These are phyloP conservation scores for Camponotus vicinus DNA, from an alignment of 1,140 invertebrate genomes.

Conservation along the genomic window DNA sequence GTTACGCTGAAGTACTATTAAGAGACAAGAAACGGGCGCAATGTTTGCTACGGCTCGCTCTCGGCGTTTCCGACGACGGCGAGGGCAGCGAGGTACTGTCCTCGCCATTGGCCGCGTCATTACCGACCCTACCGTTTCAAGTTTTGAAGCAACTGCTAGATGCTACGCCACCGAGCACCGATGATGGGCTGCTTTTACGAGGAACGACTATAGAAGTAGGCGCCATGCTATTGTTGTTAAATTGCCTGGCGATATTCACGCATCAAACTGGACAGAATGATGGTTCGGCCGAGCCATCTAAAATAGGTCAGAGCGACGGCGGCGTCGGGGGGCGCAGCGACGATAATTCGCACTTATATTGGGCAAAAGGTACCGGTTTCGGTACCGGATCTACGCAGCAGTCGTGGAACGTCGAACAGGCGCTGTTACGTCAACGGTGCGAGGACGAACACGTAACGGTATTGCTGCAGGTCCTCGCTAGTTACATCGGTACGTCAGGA, in stretches of 20 bases:
- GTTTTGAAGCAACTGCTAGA: conserved; percentile 94
- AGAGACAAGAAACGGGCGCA: conserved; percentile 94
- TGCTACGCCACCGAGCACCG: conserved; percentile 91
- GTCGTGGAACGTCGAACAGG: conserved; percentile 98
- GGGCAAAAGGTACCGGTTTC: conserved; percentile 98
- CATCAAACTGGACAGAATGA: conserved; percentile 89
- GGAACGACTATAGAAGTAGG: conserved; percentile 93
- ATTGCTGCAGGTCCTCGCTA: conserved; percentile 92
- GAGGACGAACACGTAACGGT: conserved; percentile 97
- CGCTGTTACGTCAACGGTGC: conserved; percentile 93
- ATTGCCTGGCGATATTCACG: conserved; percentile 95
- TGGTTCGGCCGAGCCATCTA: conserved; percentile 62
- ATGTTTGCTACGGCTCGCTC: conserved; percentile 93
- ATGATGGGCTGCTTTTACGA: conserved; percentile 93
- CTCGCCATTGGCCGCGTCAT: conserved; percentile 90
- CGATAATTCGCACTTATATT: conserved; percentile 95
- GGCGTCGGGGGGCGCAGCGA: conserved; percentile 84
- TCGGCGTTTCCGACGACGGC: conserved; percentile 96
- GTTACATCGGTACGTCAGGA: conserved; percentile 93
- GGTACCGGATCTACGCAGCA: conserved; percentile 98
- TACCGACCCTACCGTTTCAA: conserved; percentile 96
- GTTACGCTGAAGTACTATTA: conserved; percentile 95
- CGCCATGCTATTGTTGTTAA: conserved; percentile 93
- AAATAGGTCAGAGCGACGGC: conserved; percentile 35
- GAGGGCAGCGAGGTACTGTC: conserved; percentile 94